Conservation (phyloP, 1,140 invertebrate species). For the Drosophila simulans region DNA sequence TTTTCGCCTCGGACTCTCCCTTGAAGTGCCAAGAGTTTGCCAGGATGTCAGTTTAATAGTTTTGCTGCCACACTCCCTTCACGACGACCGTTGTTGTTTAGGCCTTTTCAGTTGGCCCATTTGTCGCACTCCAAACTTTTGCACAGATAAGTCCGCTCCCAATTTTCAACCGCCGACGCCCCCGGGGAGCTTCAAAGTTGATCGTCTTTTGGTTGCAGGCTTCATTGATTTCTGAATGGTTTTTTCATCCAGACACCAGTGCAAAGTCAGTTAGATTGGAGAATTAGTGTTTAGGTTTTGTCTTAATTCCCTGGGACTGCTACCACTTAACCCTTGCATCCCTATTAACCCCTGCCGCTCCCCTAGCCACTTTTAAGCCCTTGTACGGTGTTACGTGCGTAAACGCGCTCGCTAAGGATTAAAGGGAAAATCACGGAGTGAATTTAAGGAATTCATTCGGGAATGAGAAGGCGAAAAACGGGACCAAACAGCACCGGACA, state of each 20-base stretch:
- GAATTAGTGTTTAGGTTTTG: slow-evolving; percentile 43
- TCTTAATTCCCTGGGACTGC: slow-evolving; percentile 1
- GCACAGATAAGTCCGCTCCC: slow-evolving; percentile 6
- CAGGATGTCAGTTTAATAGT: slow-evolving; percentile 42
- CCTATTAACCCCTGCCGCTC: neutral
- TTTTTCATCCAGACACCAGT: slow-evolving; percentile 11
- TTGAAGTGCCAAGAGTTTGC: slow-evolving; percentile 34
- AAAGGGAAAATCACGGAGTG: slow-evolving; percentile 27
- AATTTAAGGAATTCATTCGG: slow-evolving; percentile 5
- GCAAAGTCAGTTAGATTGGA: slow-evolving; percentile 32
- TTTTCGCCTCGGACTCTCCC: no score
- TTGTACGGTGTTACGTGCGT: slow-evolving; percentile 23
- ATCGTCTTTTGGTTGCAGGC: slow-evolving; percentile 9
- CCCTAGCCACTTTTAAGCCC: neutral
- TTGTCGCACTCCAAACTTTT: slow-evolving; percentile 44
- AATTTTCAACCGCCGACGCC: neutral
- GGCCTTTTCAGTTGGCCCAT: slow-evolving; percentile 20
- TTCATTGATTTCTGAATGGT: slow-evolving; percentile 33
- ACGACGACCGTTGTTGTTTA: neutral
- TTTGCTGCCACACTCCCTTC: slow-evolving; percentile 5
- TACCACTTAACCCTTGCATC: neutral
- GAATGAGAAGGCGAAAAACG: neutral
- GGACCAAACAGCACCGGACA: neutral
- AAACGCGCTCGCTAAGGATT: slow-evolving; percentile 17
- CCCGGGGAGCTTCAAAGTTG: slow-evolving; percentile 11